Evolutionary conservation across 2,888 invertebrate genomes (phyloP).

Genomic region (Sipunculus nudus): DNA sequence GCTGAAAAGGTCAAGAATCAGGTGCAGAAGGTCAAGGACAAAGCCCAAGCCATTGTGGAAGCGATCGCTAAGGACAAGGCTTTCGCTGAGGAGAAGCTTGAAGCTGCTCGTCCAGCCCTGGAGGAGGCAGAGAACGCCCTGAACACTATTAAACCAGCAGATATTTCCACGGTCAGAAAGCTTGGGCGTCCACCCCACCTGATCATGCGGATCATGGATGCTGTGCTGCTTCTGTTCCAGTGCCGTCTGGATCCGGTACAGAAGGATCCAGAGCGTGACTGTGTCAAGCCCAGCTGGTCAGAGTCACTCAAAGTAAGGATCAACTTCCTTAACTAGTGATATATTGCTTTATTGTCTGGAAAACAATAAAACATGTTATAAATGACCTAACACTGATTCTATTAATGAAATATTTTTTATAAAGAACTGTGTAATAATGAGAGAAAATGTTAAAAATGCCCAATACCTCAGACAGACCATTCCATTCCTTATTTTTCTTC

Average conservation of each 20-base stretch:
- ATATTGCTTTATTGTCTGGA: no score
- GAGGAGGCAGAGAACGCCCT: constrained; percentile 67
- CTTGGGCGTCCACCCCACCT: constrained; percentile 66
- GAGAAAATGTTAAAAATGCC: no score
- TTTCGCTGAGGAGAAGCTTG: constrained; percentile 63
- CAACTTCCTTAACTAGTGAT: neutral
- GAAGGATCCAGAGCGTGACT: constrained; percentile 59
- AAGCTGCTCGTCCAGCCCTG: constrained; percentile 64
- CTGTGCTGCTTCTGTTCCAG: constrained; percentile 64
- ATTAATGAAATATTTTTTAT: no score
- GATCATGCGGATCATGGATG: constrained; percentile 68
- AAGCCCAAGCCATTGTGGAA: constrained; percentile 66
- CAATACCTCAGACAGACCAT: no score
- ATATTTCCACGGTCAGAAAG: constrained; percentile 66
- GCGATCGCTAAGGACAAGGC: constrained; percentile 59
- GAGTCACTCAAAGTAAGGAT: constrained; percentile 62
- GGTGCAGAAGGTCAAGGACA: constrained; percentile 67
- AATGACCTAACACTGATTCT: no score
- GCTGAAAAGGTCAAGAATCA: constrained; percentile 67
- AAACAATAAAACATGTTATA: no score
- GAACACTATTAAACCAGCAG: constrained; percentile 69
- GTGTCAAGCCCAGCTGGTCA: constrained; percentile 64
- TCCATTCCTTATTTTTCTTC: no score
- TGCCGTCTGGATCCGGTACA: constrained; percentile 49
- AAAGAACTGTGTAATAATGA: no score